Conservation (phyloP, 2,888 invertebrate genomes). For the Nemurella pictetii region DNA sequence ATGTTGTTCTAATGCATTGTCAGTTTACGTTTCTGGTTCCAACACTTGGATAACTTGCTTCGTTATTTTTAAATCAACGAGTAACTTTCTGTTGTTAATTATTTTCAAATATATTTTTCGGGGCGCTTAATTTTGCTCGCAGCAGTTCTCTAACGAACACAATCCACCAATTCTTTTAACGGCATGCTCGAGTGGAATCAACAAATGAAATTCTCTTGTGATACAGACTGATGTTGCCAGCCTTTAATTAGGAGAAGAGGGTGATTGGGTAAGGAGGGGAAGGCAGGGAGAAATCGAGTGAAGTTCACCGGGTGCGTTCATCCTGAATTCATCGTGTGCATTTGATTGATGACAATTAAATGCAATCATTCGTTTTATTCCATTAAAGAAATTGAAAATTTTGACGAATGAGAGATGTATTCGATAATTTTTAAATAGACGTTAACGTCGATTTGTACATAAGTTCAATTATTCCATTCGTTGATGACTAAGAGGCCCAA, state of each 20-base stretch:
- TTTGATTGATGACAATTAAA: not conserved
- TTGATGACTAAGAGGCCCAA: not conserved
- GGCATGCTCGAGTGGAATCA: not conserved
- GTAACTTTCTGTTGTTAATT: not conserved
- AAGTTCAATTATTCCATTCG: too few relatives aligned
- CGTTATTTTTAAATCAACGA: not conserved
- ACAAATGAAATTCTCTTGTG: not conserved
- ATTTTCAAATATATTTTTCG: not conserved
- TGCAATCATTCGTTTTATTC: not conserved
- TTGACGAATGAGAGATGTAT: too few relatives aligned
- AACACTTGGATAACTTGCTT: not conserved
- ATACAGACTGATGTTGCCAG: not conserved
- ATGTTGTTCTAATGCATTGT: not conserved
- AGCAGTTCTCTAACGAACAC: not conserved
- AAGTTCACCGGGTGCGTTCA: not conserved
- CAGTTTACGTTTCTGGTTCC: not conserved
- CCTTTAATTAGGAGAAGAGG: constrained; percentile 6
- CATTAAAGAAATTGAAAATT: not conserved
- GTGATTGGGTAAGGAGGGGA: not conserved
- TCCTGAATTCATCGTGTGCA: too few relatives aligned
- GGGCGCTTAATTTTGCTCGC: not conserved
- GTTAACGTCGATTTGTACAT: too few relatives aligned
- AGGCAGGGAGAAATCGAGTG: not conserved
- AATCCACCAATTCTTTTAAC: not conserved
- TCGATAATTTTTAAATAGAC: too few relatives aligned